Conservation (phyloP, 2,113 vertebrate genomes). For the Chaenocephalus aceratus region DNA sequence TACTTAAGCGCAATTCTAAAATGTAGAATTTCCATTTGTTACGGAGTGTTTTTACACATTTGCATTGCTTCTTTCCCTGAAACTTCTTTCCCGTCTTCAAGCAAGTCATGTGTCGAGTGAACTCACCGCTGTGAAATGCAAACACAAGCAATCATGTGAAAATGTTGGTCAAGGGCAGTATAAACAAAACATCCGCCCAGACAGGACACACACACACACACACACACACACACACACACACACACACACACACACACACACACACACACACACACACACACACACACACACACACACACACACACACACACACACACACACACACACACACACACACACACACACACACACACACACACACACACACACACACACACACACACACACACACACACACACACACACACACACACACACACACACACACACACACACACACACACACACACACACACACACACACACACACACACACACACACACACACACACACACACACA, state of each 20-base stretch:
- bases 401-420: not conserved
- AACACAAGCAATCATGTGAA: conserved; percentile 43
- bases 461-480: not conserved
- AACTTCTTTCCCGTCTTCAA: not conserved
- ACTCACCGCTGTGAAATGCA: conserved; percentile 42
- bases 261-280: not conserved
- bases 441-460: not conserved
- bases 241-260: not conserved
- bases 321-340: not conserved
- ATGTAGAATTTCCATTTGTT: too few species aligned
- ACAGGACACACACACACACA: conserved; percentile 14
- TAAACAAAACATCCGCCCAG: not conserved
- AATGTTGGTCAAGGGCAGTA: conserved; percentile 9
- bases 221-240: not conserved
- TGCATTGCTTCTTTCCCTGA: too few species aligned
- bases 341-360: not conserved
- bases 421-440: not conserved
- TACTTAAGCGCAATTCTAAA: too few species aligned
- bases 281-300: not conserved
- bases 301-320: not conserved
- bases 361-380: not conserved
- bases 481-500: not conserved
- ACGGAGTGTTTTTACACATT: too few species aligned
- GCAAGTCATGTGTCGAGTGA: not conserved
- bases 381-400: not conserved